These are phyloP conservation scores for Drosophila neocordata DNA, from an alignment of 1,140 invertebrate species.

Conservation along the genomic window DNA sequence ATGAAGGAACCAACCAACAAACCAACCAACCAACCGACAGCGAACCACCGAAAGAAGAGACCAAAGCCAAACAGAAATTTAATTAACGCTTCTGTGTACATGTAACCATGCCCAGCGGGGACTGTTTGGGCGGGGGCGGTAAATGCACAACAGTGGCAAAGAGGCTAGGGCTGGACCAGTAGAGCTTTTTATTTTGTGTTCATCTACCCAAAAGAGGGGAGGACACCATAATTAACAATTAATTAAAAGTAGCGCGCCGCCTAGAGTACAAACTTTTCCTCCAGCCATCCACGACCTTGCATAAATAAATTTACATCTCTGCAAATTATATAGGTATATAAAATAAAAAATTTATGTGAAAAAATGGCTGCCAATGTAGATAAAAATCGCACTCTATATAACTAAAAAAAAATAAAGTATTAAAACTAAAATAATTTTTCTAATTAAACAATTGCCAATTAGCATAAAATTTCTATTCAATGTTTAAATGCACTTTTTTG, in stretches of 20 bases:
- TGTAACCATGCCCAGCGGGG: conserved; percentile 71
- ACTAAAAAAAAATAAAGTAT: no score
- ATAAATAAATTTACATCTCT: conserved; percentile 51
- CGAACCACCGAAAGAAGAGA: conserved; percentile 30
- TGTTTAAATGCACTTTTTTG: no score
- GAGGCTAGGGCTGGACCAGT: not conserved
- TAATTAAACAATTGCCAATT: no score
- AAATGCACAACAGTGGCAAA: not conserved
- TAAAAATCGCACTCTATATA: not conserved
- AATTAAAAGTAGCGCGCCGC: conserved; percentile 64
- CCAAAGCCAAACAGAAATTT: conserved; percentile 69
- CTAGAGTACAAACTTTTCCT: conserved; percentile 32
- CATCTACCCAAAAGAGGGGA: not conserved
- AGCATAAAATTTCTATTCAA: no score
- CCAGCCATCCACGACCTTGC: conserved; percentile 30
- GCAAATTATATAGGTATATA: not conserved
- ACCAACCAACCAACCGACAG: not conserved
- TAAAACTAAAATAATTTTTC: no score
- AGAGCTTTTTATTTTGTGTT: not conserved
- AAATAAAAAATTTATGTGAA: not conserved
- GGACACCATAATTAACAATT: conserved; percentile 75
- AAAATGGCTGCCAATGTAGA: not conserved
- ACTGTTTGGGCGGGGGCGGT: conserved; percentile 25
- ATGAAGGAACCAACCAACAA: conserved; percentile 16
- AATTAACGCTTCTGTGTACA: conserved; percentile 80